Evolutionary conservation across 2,888 invertebrate species (phyloP), one percentile per base, ranked within the genome.

Genomic region (Sphaerophoria rueppellii): DNA sequence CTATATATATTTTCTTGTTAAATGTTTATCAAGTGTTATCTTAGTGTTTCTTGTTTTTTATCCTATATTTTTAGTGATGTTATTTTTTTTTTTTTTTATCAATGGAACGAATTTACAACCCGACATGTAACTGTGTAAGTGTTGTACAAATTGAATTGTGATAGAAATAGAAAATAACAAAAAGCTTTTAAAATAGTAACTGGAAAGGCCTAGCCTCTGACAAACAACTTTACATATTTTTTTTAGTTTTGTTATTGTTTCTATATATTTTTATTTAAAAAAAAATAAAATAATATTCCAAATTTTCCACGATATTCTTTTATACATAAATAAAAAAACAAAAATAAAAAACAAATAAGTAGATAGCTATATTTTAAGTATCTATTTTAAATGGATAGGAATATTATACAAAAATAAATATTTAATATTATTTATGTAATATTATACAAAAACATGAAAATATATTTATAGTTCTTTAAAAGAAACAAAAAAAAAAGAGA

Each of bases 371-470:
- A 24, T 74, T 70, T 55, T 61, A 61, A n/a, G 34, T 32, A 60
- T 80, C 83, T 67, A 76, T 83, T 83, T 83, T 83, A 71, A 83
- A 72, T 69, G 58, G 35, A 67, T 75, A 73, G 54, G 32, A 77
- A 43, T 37, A 69, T 73, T 75, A 75, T 75, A 82, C 67, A 82
- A 73, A 71, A 67, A 55, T 32, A 82, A 79, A 83, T 83, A 83
- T 83, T 83, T 63, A 75, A 80, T 83, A 80, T 80, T 76, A 80
- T 83, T 83, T 80, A 83, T 80, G 67, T 71, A 83, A 69, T 65
- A 63, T 74, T 82, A 83, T 83, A 80, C 80, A 83, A 83, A 60
- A 74, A 79, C 35, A 70, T 76, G 57, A 43, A 61, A 50, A 60
- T 67, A 79, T 79, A 83, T 83, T 71, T 80, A 75, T 75, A 79